A percentile compares a stretch with the other conserved stretches of the same genome.
Conservation (phyloP, 2,888 invertebrate genomes). For the Ichneumoninae sp. region DNA sequence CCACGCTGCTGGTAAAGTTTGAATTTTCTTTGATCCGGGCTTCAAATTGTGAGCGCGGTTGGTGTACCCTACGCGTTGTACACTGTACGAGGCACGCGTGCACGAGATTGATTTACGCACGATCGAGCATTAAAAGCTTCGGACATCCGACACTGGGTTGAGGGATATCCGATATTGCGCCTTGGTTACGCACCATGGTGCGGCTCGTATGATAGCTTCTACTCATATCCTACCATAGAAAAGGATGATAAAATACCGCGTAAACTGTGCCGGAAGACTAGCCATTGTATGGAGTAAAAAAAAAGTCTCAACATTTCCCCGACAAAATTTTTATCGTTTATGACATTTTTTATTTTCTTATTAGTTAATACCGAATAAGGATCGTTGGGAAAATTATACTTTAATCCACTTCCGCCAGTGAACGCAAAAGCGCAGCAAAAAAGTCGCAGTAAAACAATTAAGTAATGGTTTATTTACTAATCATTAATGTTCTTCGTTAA, state of each 20-base stretch:
- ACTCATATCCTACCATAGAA: background rate
- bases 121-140: slow-evolving; percentile 73
- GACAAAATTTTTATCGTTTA: no score
- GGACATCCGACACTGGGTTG: slow-evolving; percentile 70
- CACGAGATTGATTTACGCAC: slow-evolving; percentile 72
- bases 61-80: background rate
- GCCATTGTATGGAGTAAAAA: background rate
- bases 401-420: no score
- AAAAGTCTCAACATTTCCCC: background rate
- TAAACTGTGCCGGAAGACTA: background rate
- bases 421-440: no score
- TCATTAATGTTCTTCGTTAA: no score
- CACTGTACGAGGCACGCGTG: slow-evolving; percentile 56
- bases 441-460: no score
- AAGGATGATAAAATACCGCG: background rate
- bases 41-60: slow-evolving; percentile 35
- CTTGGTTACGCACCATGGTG: slow-evolving; percentile 6
- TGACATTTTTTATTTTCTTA: no score
- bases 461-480: no score
- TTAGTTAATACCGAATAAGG: no score
- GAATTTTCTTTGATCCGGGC: slow-evolving; percentile 55
- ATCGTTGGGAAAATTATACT: no score
- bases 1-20: background rate
- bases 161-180: slow-evolving; percentile 67
- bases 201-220: background rate